A percentile compares a stretch with the other conserved stretches of the same genome.
phyloP scores from a whole-genome alignment of 2,113 vertebrate genomes.

The Neodon shergylaensis region DNA sequence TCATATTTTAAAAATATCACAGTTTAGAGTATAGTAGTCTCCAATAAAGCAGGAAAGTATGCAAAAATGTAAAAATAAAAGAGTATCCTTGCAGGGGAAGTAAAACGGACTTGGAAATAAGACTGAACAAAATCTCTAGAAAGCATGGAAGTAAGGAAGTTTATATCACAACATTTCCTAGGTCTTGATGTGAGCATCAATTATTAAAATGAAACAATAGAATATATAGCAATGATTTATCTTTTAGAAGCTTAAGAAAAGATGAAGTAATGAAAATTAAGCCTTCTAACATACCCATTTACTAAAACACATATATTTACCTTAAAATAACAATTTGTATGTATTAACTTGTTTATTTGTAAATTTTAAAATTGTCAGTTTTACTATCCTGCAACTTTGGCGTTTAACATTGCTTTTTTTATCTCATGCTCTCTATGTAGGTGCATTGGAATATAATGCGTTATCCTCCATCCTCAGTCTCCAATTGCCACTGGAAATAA shows the following conservation, averaged over 20 bases:
- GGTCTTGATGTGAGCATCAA: background rate
- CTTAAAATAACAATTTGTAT: background rate
- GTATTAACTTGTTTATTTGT: background rate
- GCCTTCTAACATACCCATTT: rapidly evolving
- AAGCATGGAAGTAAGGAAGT: background rate
- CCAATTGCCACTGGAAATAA: background rate
- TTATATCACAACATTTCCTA: background rate
- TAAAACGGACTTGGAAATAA: background rate
- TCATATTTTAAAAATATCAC: background rate
- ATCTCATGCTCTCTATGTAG: background rate
- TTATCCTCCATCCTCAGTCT: background rate
- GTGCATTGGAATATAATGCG: too few species aligned
- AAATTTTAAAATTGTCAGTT: background rate
- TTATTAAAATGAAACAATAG: background rate
- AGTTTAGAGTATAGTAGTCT: background rate
- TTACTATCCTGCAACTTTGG: background rate
- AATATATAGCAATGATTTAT: background rate
- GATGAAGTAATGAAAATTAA: background rate
- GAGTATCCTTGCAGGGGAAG: background rate
- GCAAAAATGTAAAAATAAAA: background rate
- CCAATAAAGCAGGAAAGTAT: background rate
- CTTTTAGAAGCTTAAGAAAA: background rate
- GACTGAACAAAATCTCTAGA: background rate
- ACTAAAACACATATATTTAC: rapidly evolving
- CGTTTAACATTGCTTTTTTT: background rate